Evolutionary conservation across 2,113 vertebrate species (phyloP), one percentile per base, ranked within the genome.

Genomic region (Catharus fuscescens): DNA sequence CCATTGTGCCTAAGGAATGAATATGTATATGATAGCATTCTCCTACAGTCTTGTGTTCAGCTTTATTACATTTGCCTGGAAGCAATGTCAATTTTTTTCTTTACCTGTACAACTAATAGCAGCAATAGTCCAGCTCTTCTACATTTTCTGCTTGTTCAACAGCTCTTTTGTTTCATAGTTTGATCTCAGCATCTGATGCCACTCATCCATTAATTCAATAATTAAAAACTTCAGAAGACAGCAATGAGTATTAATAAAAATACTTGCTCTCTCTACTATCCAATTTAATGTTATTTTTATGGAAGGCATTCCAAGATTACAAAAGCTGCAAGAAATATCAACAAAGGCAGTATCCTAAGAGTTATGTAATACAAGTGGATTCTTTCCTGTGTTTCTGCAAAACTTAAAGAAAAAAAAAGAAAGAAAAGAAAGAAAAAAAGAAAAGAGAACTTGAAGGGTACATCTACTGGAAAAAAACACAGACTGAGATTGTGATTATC

Each of bases 351-450:
- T 44, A 28, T 73, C 31, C 14, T 47, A 80, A 52, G 26, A 48
- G 17, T 34, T 53, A 73, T 15, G 4, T 18, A 82, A 83, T 4
- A 67, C 11, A 72, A 66, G n/a, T 26, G 3, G 4, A 53, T 70
- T 40, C 0, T 56, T 69, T 74, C 38, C 29, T 18, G 5, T 23
- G 7, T 54, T 80, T 64, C 3, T n/a, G 6, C 11, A 45, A 48
- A 48, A 60, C 40, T 20, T 23, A 19, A 36, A 64, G 16, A 15
- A n/a, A 6, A 6, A 18, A 18, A n/a, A 2, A 18, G 34, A n/a
- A 19, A 8, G 5, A 8, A 4, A 8, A 9, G 12, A 24, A 28
- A 28, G 8, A 10, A 44, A 2, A 44, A 15, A 16, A 7, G 7
- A 25, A 6, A 12, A 38, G 4, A 45, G 12, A 79, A 26, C 14